A percentile compares a stretch with the other conserved stretches of the same genome.
Evolutionary conservation across 2,113 vertebrate genomes (phyloP).

Genomic region (Casuarius casuarius): DNA sequence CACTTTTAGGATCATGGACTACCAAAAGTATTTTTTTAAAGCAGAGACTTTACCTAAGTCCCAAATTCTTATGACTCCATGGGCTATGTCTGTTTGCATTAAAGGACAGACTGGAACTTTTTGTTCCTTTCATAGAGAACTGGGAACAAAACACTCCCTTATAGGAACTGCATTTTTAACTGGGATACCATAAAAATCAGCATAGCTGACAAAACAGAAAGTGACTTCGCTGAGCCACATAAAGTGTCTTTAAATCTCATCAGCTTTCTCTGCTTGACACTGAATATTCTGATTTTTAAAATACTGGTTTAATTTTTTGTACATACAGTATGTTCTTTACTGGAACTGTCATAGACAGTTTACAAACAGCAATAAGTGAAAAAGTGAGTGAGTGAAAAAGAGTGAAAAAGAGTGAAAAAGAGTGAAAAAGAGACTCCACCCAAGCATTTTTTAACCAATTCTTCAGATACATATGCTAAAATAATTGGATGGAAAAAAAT

Average conservation of each 20-base stretch:
- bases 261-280: not conserved
- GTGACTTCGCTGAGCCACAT: not conserved
- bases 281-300: not conserved
- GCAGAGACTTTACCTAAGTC: not conserved
- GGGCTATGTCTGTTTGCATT: not conserved
- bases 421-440: conserved; percentile 33
- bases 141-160: not conserved
- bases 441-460: conserved; percentile 23
- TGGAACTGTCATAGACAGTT: conserved; percentile 11
- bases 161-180: not conserved
- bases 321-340: conserved; percentile 17
- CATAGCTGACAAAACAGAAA: not conserved
- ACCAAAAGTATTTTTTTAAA: not conserved
- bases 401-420: not conserved
- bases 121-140: not conserved
- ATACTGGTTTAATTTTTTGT: not conserved
- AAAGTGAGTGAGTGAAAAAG: too few species aligned
- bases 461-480: conserved; percentile 8
- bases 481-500: not conserved
- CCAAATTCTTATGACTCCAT: not conserved
- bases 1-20: not conserved
- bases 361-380: conserved; percentile 3
- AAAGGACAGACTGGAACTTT: not conserved
- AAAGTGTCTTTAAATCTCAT: not conserved
- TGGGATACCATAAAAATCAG: not conserved